Percentiles rank a stretch among this genome's conserved stretches.
Evolutionary conservation across 1,140 invertebrate species (phyloP).

Genomic region (Drosophila repleta): DNA sequence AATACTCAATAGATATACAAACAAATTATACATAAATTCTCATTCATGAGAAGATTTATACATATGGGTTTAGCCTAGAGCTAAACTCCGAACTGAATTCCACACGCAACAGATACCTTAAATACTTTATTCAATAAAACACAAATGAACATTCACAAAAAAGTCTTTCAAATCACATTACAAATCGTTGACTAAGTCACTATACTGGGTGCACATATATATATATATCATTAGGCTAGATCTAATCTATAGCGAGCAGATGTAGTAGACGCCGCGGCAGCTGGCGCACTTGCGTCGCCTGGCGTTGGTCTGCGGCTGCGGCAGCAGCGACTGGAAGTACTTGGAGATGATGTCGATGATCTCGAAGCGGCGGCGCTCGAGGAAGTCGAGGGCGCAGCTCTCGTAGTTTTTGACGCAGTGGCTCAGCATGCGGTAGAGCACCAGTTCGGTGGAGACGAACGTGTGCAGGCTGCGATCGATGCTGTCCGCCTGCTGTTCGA

Average conservation of each 20-base stretch:
- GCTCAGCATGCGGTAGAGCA: constrained; percentile 67
- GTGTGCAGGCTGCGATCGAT: constrained; percentile 66
- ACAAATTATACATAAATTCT: no score
- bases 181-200: background rate
- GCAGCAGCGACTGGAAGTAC: constrained; percentile 55
- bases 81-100: no score
- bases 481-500: constrained; percentile 58
- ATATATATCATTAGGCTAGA: no score
- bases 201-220: no score
- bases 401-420: constrained; percentile 63
- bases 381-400: constrained; percentile 51
- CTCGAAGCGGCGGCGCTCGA: constrained; percentile 49
- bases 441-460: constrained; percentile 70
- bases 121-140: no score
- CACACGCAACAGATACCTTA: no score
- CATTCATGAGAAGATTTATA: no score
- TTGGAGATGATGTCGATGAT: constrained; percentile 54
- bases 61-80: no score
- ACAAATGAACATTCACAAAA: no score
- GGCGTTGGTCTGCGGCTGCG: constrained; percentile 13
- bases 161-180: background rate
- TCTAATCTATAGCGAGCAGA: constrained; percentile 14
- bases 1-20: no score
- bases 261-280: constrained; percentile 67
- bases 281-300: constrained; percentile 46